These are phyloP conservation scores for Enoplosus armatus DNA, from an alignment of 2,797 vertebrate species.

Conservation along the genomic window DNA sequence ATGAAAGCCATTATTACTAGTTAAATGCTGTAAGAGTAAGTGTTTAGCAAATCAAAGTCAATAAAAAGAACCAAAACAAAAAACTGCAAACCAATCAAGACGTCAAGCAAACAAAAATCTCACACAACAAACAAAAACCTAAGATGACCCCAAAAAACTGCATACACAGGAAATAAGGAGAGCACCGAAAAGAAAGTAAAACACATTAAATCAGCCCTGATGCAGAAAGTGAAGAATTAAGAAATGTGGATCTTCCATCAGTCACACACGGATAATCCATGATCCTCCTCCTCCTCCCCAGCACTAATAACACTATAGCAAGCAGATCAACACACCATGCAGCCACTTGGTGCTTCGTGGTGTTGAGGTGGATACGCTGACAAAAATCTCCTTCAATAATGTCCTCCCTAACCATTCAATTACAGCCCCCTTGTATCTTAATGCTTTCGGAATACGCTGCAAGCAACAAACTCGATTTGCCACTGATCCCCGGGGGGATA, in stretches of 20 bases:
- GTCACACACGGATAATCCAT: constrained; percentile 41
- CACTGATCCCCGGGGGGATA: constrained; percentile 64
- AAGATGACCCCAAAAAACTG: neutral
- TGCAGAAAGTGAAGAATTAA: constrained; percentile 35
- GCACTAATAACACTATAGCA: constrained; percentile 43
- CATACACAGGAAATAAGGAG: neutral
- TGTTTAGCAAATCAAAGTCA: neutral
- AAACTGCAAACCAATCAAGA: neutral
- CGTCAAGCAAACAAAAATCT: neutral
- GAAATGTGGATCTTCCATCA: constrained; percentile 43
- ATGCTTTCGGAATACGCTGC: constrained; percentile 71
- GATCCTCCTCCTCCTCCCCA: constrained; percentile 39
- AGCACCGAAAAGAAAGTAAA: neutral
- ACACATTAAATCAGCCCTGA: neutral
- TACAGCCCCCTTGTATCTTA: constrained; percentile 78
- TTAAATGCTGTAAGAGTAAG: neutral
- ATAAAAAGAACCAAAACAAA: neutral
- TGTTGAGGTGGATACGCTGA: constrained; percentile 64
- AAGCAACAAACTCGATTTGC: constrained; percentile 75
- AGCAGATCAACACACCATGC: constrained; percentile 50
- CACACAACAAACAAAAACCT: neutral
- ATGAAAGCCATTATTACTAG: neutral
- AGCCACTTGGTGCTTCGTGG: constrained; percentile 43
- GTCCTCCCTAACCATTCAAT: constrained; percentile 83
- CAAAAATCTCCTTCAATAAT: constrained; percentile 79